Evolutionary conservation across 2,113 vertebrate genomes (phyloP), one percentile per base, ranked within the genome.

Genomic region (Hiodon tergisus): DNA sequence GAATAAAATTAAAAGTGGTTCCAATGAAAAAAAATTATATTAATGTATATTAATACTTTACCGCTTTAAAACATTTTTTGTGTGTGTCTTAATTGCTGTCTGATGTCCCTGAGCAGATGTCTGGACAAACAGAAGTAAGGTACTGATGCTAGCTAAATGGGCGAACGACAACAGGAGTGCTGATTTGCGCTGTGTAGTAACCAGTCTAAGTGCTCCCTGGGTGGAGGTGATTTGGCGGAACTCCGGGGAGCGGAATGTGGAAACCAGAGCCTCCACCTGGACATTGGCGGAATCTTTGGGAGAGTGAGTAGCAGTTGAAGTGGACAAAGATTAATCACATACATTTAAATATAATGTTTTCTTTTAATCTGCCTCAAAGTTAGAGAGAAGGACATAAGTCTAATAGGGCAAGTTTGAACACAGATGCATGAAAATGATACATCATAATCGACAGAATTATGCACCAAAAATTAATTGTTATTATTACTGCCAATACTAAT

Each of bases 51-150:
- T 11, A 4, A 59, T 9, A 3, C 58, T 3, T 11, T 4, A 3
- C 14, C 9, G 4, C 14, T 3, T 14, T 9, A 9, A 59, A 4
- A 59, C 14, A 6, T 59, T 59, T 11, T 9, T 11, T 59, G 9
- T 9, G 14, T 14, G 58, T 9, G 58, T 11, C 8, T 59, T 9
- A 59, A 3, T 11, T 59, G 9, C 3, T 57, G 4, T 52, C 47
- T 73, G 50, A 4, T 65, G 14, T 68, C 68, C 4, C 55, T 75
- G 65, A 50, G n/a, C 54, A 75, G 73, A 75, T 51, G 65, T 51
- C n/a, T 67, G 65, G 63, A 67, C 54, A 3, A 51, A 68, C 54
- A 48, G 9, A 8, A 75, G 63, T 75, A n/a, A 59, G 31, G 54
- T 75, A 4, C 5, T 58, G 9, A 8, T 75, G 55, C 54, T 71